Percentiles rank a stretch among this genome's conserved stretches.
Evolutionary conservation across 2,797 vertebrate species (phyloP).

Genomic region (Muscicapa striata): DNA sequence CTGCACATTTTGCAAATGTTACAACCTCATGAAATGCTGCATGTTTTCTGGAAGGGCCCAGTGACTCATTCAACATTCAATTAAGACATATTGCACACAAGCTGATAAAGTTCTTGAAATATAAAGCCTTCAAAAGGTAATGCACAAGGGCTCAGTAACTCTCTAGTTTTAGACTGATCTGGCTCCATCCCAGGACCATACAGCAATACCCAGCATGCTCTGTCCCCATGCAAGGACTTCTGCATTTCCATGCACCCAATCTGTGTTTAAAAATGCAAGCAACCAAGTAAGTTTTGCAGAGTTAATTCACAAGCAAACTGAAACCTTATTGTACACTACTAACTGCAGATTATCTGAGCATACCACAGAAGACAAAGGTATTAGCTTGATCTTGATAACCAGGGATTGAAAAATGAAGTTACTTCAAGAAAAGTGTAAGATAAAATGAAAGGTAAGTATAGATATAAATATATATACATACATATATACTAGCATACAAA

Average conservation of each 20-base stretch:
- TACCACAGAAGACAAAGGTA: background rate
- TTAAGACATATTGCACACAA: background rate
- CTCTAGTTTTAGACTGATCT: background rate
- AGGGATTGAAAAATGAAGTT: background rate
- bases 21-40: background rate
- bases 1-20: background rate
- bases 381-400: background rate
- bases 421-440: background rate
- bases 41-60: background rate
- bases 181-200: background rate
- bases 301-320: background rate
- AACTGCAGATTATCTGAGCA: background rate
- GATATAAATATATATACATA: background rate
- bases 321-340: background rate
- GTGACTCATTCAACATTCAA: background rate
- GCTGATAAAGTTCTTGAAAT: conserved; percentile 7
- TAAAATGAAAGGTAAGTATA: background rate
- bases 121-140: background rate
- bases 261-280: background rate
- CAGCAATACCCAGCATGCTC: background rate
- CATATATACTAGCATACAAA: background rate
- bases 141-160: background rate
- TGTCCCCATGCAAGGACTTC: background rate
- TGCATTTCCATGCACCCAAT: background rate
- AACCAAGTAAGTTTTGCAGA: background rate